Base-by-base conservation (phyloP, 1,140 invertebrate genomes). In the Lordiphosa stackelbergi region DNA sequence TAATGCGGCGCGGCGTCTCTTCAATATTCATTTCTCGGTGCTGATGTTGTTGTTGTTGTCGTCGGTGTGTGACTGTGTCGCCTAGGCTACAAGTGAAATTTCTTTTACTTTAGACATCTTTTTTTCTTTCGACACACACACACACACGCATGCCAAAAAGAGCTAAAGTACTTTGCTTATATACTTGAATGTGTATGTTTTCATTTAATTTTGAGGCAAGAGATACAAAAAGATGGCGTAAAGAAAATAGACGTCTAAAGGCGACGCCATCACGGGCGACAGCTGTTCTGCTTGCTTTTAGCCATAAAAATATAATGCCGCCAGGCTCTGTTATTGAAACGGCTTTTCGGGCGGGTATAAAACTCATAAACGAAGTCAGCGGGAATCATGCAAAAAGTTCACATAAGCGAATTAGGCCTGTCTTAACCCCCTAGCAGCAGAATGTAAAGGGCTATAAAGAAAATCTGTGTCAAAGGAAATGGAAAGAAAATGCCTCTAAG, bases 191-290 rank as follows among this genome's bases (percentile, higher is more conserved):
- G 65, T 31, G 56, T 75, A 83, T 79, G 75, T 81, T 83, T 81
- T 81, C 77, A 83, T 81, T 81, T 83, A 83, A 81, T 81, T 81
- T 81, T 72, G 54, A 59, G 54, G 69, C 77, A 73, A 79, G 57
- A 68, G 63, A 68, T 68, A 68, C 64, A 69, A 83, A 69, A 83
- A 81, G 65, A 81, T 75, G 58, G 63, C 74, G 68, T 77, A 60
- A 45, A 63, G 63, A 56, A 73, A 61, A 69, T 65, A 22, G n/a
- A 8, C 7, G 16, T 22, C 22, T 24, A 45, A 46, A 13, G n/a
- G 34, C 12, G 46, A 24, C 56, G 69, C 66, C 68, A 73, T 57
- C 70, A 68, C 78, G 78, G 73, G 73, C 66, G 74, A 78, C 75
- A 81, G 75, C 75, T 83, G 75, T 75, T 79, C 24, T 38, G 66